Base-by-base conservation (phyloP, 37 sponge, comb jelly and placozoan species). In the Spongilla lacustris region DNA sequence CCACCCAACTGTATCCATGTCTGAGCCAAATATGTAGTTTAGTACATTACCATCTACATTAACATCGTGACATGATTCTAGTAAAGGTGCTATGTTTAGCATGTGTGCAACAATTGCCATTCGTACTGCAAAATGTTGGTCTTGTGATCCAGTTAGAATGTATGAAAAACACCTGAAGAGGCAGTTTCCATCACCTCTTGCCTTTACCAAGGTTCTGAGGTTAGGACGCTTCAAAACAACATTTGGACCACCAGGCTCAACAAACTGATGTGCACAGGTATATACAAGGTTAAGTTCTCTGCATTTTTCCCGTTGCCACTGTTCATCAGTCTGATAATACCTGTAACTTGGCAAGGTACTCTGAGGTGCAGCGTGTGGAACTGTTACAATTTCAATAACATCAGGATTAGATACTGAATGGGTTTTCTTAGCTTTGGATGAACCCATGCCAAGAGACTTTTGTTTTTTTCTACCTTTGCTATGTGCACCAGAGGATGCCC, bases 291-390 rank as follows among this genome's bases (percentile, higher is more conserved):
- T 50, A 26, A 80, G 27, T 22, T 37, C 67, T 23, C 25, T 25
- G 38, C 87, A 86, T 78, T 79, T 70, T 37, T 36, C 4, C 9
- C 50, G 70, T 71, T 86, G 87, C 80, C 87, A 86, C 23, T 70
- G 31, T 68, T 68, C 73, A 79, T 79, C 72, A 27, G 82, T 80
- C 14, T 22, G 78, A 41, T 85, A 78, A 46, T 37, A 85, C 5
- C 71, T 72, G 73, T 72, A 33, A 58, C 58, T 58, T 58, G 58
- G 58, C 58, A 8, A 14, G 58, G 58, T 17, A 58, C 58, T 58
- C 58, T 58, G 19, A 58, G 58, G 58, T 58, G 4, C 58, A 58
- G 58, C 58, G 21, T 58, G 58, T 58, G 58, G 58, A 58, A 58
- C 58, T 58, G 58, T 58, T 33, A 72, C 73, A 33, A 72, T 72